A percentile compares a stretch with the other conserved stretches of the same genome.
Conservation (phyloP, 2,113 vertebrate species). For the Laterallus jamaicensis region DNA sequence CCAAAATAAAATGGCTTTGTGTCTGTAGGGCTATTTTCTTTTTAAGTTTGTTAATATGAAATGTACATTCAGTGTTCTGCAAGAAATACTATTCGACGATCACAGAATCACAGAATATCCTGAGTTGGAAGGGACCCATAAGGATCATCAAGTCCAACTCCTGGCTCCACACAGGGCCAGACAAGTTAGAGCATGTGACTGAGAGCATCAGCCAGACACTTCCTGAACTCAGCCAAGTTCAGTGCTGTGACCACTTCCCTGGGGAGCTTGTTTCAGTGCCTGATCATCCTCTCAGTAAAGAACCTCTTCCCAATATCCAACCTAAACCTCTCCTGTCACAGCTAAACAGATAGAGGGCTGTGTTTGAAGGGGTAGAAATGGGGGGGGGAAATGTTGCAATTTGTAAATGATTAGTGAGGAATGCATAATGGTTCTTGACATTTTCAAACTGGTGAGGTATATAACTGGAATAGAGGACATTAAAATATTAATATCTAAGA, state of each 20-base stretch:
- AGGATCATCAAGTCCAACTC: no score
- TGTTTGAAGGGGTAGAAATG: neutral
- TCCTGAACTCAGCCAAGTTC: no score
- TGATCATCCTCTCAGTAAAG: no score
- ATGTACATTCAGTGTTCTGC: neutral
- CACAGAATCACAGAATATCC: no score
- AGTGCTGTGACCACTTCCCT: no score
- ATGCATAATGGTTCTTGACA: neutral
- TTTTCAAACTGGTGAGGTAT: neutral
- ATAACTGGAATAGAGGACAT: neutral
- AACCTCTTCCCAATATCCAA: no score
- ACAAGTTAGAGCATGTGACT: no score
- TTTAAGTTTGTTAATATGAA: neutral
- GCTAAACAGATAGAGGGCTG: neutral
- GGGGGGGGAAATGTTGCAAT: neutral
- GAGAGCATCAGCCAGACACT: no score
- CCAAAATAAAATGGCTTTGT: neutral
- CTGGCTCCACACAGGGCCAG: no score
- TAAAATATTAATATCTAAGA: neutral
- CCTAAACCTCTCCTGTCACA: no score
- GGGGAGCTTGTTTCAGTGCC: no score
- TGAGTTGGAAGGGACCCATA: no score
- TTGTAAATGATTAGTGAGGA: neutral
- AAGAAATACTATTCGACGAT: neutral
- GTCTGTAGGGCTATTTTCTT: neutral